Percentiles rank a stretch among this genome's conserved stretches.
Evolutionary conservation across 2,113 vertebrate genomes (phyloP).

Genomic region (Struthidea cinerea): DNA sequence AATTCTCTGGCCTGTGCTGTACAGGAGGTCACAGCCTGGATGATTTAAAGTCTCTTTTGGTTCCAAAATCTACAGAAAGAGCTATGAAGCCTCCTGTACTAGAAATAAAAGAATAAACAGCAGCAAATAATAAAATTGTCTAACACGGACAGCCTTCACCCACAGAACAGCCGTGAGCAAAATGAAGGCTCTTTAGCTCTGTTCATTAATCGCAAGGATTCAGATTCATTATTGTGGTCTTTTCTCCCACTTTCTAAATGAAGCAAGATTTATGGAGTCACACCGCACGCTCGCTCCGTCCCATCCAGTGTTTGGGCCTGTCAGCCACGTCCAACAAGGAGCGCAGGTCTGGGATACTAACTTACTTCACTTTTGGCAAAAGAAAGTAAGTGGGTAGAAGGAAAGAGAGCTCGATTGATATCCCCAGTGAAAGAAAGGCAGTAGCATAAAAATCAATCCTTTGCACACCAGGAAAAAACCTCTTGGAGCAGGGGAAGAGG

Average conservation of each 20-base stretch:
- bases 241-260: neutral
- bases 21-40: neutral
- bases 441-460: neutral
- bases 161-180: neutral
- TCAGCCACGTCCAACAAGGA: neutral
- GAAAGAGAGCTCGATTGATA: neutral
- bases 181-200: neutral
- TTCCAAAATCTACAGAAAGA: neutral
- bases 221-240: neutral
- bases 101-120: neutral
- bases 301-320: neutral
- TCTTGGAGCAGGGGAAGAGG: neutral
- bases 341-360: neutral
- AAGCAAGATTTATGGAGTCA: neutral
- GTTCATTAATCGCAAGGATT: neutral
- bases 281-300: rapidly evolving
- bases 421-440: neutral
- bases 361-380: neutral
- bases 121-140: neutral
- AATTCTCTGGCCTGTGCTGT: neutral
- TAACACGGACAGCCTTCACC: neutral
- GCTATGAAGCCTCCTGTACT: neutral
- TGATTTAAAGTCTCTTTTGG: constrained; percentile 7
- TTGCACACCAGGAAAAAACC: neutral
- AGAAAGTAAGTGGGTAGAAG: neutral